Conservation (phyloP, 2,113 vertebrate genomes). For the Chiloscyllium plagiosum region DNA sequence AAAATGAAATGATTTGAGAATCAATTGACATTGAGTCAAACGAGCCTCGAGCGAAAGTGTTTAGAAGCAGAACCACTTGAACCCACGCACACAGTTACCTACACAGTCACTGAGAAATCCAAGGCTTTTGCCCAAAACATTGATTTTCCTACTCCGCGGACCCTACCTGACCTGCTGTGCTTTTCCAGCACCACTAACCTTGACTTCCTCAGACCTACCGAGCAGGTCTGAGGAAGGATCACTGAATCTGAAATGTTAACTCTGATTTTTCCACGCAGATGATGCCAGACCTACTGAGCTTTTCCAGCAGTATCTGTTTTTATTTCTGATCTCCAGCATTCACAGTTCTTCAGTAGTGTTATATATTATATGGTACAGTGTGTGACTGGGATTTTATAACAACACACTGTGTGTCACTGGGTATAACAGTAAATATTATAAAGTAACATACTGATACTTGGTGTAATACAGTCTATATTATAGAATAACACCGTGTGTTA, state of each 20-base stretch:
- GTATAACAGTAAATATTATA: neutral
- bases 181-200: too few species aligned
- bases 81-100: neutral
- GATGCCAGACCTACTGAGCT: too few species aligned
- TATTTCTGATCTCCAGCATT: too few species aligned
- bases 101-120: neutral
- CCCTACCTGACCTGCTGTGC: too few species aligned
- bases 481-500: neutral
- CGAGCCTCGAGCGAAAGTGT: neutral
- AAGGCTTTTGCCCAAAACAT: neutral
- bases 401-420: neutral
- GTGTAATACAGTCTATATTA: neutral
- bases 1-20: neutral
- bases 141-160: too few species aligned
- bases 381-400: neutral
- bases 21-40: neutral
- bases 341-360: too few species aligned
- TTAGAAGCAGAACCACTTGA: neutral
- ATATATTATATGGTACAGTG: neutral
- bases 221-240: too few species aligned
- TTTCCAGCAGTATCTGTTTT: too few species aligned
- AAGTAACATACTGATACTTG: neutral
- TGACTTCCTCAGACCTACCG: too few species aligned
- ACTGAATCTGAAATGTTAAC: too few species aligned
- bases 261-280: too few species aligned